Base-by-base conservation (phyloP, 2,888 invertebrate species). In the Sminthurinus aureus region DNA sequence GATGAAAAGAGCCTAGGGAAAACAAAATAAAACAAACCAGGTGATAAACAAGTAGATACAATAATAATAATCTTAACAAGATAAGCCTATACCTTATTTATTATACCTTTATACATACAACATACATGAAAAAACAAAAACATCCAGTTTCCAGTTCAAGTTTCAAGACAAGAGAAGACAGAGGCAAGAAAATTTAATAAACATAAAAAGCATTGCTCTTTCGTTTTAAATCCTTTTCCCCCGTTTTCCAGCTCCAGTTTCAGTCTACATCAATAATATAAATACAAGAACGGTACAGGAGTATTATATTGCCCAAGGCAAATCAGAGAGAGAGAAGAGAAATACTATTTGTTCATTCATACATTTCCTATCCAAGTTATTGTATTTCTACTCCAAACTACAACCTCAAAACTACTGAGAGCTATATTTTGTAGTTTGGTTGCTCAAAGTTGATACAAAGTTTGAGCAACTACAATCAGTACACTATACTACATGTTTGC, bases 141-240 rank as follows among this genome's bases (percentile, higher is more conserved):
- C 4, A 24, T n/a, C n/a, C n/a, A n/a, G n/a, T n/a, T n/a, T n/a
- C n/a, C n/a, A 24, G n/a, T 24, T 24, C 12, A 20, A 71, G 4
- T 12, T 20, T 1, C 38, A 38, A 38, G 6, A 38, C 38, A 12
- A 67, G 75, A n/a, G 66, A 22, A 67, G 75, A 67, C 79, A 80
- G 50, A 52, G 22, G 38, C 15, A 15, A 77, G 75, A 81, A 74
- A 81, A 74, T 75, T 74, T 75, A 81, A 75, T 74, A 81, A 81
- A 81, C 81, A 81, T 74, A 81, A 75, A 81, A 66, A 75, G 26
- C 52, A 26, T 38, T 38, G 38, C 24, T 74, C n/a, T 52, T 51
- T 75, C 75, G 75, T 75, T 81, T 74, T 75, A 66, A 81, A 75
- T 81, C 81, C 75, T n/a, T 15, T n/a, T 38, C n/a, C n/a, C n/a